These are phyloP conservation scores for Catagonus wagneri DNA, from an alignment of 2,113 vertebrate genomes.

Conservation along the genomic window DNA sequence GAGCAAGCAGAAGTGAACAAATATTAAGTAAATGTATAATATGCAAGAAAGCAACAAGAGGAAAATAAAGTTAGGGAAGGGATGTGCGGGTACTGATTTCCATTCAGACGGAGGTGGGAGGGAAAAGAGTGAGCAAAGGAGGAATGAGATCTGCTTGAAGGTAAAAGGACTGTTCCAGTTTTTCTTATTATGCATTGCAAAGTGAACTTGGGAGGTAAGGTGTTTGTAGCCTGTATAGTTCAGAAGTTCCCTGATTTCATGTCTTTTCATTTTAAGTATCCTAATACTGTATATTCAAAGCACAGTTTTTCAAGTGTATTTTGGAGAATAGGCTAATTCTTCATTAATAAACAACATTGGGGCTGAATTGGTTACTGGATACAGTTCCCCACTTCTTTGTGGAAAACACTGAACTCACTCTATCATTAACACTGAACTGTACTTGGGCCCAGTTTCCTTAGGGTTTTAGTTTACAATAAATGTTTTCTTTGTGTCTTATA, in stretches of 20 bases:
- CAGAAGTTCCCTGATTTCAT: background rate
- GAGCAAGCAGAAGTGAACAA: background rate
- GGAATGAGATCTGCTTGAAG: background rate
- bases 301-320: background rate
- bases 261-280: background rate
- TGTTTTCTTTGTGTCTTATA: conserved; percentile 18
- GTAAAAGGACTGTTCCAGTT: background rate
- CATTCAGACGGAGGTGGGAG: background rate
- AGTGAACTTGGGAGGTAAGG: background rate
- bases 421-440: conserved; percentile 67
- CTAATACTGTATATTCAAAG: background rate
- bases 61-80: background rate
- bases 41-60: background rate
- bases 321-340: conserved; percentile 63
- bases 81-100: background rate
- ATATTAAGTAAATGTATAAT: background rate
- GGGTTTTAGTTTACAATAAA: conserved; percentile 71
- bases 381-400: conserved; percentile 67
- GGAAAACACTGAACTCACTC: conserved; percentile 67
- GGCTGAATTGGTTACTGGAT: conserved; percentile 78
- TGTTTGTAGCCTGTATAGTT: background rate
- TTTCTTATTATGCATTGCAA: background rate
- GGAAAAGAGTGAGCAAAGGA: background rate
- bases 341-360: conserved; percentile 69
- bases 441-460: conserved; percentile 64